Evolutionary conservation across 2,797 vertebrate genomes (phyloP).

Genomic region (Tauraco hartlaubi): DNA sequence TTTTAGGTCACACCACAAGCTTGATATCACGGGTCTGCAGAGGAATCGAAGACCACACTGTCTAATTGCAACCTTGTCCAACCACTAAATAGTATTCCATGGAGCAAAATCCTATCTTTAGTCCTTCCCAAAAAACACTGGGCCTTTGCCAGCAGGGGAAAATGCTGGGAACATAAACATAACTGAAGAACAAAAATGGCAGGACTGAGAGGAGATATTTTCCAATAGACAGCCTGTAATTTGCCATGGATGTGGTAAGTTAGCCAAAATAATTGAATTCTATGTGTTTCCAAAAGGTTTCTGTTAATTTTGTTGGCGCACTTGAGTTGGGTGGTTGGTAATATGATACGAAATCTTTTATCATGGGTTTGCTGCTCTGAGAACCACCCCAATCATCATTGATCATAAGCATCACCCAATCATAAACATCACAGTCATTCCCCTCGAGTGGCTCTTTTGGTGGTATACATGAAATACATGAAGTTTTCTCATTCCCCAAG

Average conservation of each 20-base stretch:
- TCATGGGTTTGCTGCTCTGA: background rate
- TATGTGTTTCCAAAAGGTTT: slow-evolving; percentile 23
- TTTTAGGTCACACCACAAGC: background rate
- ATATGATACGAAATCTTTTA: slow-evolving; percentile 33
- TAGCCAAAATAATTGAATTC: slow-evolving; percentile 60
- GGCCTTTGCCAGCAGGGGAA: slow-evolving; percentile 48
- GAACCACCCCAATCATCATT: background rate
- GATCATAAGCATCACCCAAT: background rate
- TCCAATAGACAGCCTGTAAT: slow-evolving; percentile 70
- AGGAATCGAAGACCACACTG: background rate
- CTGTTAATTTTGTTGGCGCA: background rate
- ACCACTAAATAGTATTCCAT: slow-evolving; percentile 59
- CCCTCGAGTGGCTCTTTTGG: background rate
- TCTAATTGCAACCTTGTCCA: slow-evolving; percentile 57
- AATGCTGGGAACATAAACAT: slow-evolving; percentile 65
- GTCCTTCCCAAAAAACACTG: slow-evolving; percentile 57
- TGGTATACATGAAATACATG: background rate
- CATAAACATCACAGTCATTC: background rate
- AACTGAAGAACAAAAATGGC: slow-evolving; percentile 51
- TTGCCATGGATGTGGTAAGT: slow-evolving; percentile 65
- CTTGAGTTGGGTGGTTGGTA: background rate
- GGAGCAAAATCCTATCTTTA: slow-evolving; percentile 63
- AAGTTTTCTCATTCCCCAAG: background rate
- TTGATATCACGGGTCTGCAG: slow-evolving; percentile 31
- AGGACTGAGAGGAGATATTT: slow-evolving; percentile 57